Evolutionary conservation across 2,113 vertebrate genomes (phyloP), one percentile per base, ranked within the genome.

Genomic region (Elanoides forficatus): DNA sequence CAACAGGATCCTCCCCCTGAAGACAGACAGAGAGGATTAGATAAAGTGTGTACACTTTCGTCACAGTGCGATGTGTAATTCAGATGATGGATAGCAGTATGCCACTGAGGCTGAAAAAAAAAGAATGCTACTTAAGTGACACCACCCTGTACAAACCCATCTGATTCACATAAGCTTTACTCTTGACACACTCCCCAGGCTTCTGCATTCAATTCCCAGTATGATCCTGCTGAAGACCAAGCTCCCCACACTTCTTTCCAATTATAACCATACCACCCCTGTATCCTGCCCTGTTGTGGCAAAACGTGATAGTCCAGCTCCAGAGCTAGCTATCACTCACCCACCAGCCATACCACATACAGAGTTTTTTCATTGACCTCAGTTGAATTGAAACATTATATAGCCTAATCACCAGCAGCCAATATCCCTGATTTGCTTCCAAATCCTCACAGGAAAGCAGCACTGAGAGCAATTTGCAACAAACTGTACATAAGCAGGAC

Each of bases 111-210:
- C 13, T 45, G 36, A 11, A 52, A 60, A 71, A 81, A 59, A 14
- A 6, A 34, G 2, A 65, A 18, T 18, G 15, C 3, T 36, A 30
- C 19, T 71, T 63, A 9, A 1, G 14, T 75, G 30, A 56, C 11
- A 48, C 23, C 0, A 0, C 36, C 6, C 14, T 36, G 2, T 48
- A 21, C 17, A 76, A 68, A 62, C 5, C 3, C 10, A 50, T 1
- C 0, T 56, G 8, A 6, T 70, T 83, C 13, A 21, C 1, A 1
- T 10, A 67, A 36, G 1, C 27, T 86, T 80, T 65, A 38, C 2
- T 52, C 4, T 34, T 72, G 50, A 19, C 16, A 60, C 6, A 1
- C 1, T 43, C 48, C 27, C 19, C 6, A 45, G 3, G 4, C 8
- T 76, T 68, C 17, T 45, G 9, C 10, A 18, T 73, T 83, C 17